phyloP scores from a whole-genome alignment of 2,888 invertebrate genomes.

The Pammene fasciana region DNA sequence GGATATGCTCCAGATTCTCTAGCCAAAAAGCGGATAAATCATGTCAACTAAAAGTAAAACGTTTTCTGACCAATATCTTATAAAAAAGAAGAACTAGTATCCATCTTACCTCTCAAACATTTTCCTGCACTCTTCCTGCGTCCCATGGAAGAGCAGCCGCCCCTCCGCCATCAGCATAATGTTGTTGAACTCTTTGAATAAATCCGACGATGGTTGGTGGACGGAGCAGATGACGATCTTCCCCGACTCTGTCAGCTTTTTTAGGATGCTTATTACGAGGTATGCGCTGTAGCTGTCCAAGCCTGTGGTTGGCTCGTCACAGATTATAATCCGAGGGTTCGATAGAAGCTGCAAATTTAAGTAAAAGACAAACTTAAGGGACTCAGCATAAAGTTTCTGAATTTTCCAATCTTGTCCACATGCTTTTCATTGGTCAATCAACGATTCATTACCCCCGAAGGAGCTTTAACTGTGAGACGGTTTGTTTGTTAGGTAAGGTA shows the following conservation, averaged over 20 bases:
- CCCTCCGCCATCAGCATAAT: constrained; percentile 91
- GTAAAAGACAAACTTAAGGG: too few species aligned
- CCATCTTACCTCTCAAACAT: constrained; percentile 85
- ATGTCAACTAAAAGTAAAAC: too few species aligned
- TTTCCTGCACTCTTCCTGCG: constrained; percentile 84
- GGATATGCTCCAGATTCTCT: too few species aligned
- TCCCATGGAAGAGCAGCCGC: constrained; percentile 89
- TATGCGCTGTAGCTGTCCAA: constrained; percentile 94
- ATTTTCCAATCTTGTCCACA: too few species aligned
- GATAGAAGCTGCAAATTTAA: constrained; percentile 86
- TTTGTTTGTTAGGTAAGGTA: too few species aligned
- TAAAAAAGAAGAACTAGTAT: not conserved
- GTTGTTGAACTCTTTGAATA: constrained; percentile 90
- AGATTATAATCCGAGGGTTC: constrained; percentile 93
- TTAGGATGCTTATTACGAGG: constrained; percentile 88
- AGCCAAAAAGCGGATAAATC: too few species aligned
- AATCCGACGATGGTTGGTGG: constrained; percentile 94
- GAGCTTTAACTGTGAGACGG: too few species aligned
- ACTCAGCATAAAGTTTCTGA: too few species aligned
- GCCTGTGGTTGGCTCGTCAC: constrained; percentile 97
- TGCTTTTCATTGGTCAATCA: too few species aligned
- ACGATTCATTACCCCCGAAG: too few species aligned
- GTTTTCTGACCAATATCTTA: too few species aligned
- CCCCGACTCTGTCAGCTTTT: constrained; percentile 84
- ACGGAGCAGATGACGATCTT: constrained; percentile 93